Base-by-base conservation (phyloP, 2,113 vertebrate genomes). In the Etheostoma cragini region DNA sequence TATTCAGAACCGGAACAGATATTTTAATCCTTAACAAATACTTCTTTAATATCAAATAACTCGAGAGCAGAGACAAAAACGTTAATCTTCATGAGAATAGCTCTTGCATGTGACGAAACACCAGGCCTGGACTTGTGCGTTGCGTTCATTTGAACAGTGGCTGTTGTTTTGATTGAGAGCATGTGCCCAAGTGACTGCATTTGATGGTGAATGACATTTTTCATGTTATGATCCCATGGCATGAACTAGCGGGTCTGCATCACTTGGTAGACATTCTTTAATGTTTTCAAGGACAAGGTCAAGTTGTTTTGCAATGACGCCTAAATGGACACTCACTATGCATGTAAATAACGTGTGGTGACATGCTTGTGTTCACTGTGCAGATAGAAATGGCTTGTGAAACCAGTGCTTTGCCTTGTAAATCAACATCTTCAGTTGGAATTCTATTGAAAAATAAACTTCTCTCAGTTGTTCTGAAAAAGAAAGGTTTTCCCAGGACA, bases 131-230 rank as follows among this genome's bases (percentile, higher is more conserved):
- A 69, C 92, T 90, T 93, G 93, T 91, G 90, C 62, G 35, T 65
- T 72, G 56, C 76, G 73, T 92, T 92, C 88, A 93, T 93, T 92
- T 93, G 78, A 92, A 89, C 83, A 89, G 90, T 89, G 89, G 88
- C 85, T 90, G 72, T 85, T 93, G 92, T 94, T 92, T 86, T 88
- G 85, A 89, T 84, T 85, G 83, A 80, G 81, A 83, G 76, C 85
- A 91, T 80, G 86, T 92, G 82, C 76, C 83, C 81, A 81, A 84
- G 91, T 86, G 80, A 89, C 84, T 85, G 68, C 79, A 78, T 67
- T 69, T 72, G 82, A 78, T 81, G 80, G 72, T 91, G 90, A 91
- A 72, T 79, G 83, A 87, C 87, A 91, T 91, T 89, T 81, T 90
- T 91, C 85, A 72, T 86, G 54, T 76, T 88, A 66, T 81, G 83